phyloP scores from a whole-genome alignment of 2,797 vertebrate species.

The Trichosurus vulpecula region DNA sequence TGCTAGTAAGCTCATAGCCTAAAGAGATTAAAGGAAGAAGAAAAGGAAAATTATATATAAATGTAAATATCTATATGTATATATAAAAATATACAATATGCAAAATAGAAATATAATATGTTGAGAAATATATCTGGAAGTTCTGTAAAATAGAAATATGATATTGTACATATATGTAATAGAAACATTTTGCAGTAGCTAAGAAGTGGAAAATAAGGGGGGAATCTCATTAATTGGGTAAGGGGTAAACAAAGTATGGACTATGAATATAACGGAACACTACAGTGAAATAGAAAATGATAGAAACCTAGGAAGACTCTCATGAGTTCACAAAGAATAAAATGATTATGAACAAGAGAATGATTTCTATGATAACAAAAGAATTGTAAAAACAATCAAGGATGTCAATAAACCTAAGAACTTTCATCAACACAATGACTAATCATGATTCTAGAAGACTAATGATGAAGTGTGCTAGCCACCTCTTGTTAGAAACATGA shows the following conservation, averaged over 20 bases:
- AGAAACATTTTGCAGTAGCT: neutral
- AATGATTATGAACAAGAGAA: neutral
- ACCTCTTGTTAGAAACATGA: neutral
- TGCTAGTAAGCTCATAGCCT: neutral
- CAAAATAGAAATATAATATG: neutral
- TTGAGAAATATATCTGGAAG: neutral
- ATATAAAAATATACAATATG: too few species aligned
- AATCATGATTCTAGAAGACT: neutral
- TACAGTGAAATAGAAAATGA: neutral
- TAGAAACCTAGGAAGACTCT: neutral
- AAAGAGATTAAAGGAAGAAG: neutral
- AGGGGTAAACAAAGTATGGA: neutral
- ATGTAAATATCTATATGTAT: neutral
- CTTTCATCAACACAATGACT: neutral
- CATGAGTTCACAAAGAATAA: neutral
- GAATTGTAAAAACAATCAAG: neutral
- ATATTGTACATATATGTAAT: neutral
- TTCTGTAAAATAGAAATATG: neutral
- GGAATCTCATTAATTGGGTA: neutral
- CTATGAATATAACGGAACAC: neutral
- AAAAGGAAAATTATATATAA: neutral
- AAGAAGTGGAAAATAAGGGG: neutral
- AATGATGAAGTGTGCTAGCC: neutral
- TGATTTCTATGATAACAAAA: neutral
- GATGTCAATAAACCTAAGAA: neutral